Evolutionary conservation across 2,888 invertebrate species (phyloP), one percentile per base, ranked within the genome.

Genomic region (Hypomecis punctinalis): DNA sequence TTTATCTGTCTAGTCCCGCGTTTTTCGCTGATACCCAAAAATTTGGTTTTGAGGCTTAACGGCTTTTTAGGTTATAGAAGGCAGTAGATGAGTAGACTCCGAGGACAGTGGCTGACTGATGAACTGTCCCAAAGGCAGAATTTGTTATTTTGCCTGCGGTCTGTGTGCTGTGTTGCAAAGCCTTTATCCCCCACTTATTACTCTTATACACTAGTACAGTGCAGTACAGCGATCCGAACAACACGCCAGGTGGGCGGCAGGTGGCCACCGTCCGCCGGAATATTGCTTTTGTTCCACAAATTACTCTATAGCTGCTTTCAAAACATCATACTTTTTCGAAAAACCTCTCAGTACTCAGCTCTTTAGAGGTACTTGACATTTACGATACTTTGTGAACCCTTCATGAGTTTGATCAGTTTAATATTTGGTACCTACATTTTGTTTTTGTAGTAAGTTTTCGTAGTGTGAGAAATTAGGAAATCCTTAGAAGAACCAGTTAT

Each of bases 271-370:
- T 51, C 11, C 52, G 54, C 39, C 48, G 13, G 54, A 47, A 65
- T 61, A 65, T 65, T 61, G 65, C 56, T 61, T 65, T 65, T 61
- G 65, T 65, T 65, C 39, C 37, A 61, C 47, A 61, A 65, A 60
- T 52, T 53, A 46, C 46, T 51, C 23, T 51, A 52, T 40, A 55
- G 45, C 43, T 7, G 55, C 37, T 51, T 52, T 56, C 51, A 64
- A 48, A 64, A 60, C 51, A 64, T 52, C 37, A n/a, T 40, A 35
- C 6, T 8, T 46, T 62, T 51, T 23, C 40, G 36, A 40, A 5
- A 45, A 46, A 6, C 9, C 35, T 40, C 40, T 43, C 8, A 6
- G 54, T n/a, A 23, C 37, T 23, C 2, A 1, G 36, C 8, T n/a
- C 35, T 53, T 52, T 23, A 33, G 36, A 33, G n/a, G 23, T 8